phyloP scores from a whole-genome alignment of 1,140 invertebrate species.

The Heliothis virescens region DNA sequence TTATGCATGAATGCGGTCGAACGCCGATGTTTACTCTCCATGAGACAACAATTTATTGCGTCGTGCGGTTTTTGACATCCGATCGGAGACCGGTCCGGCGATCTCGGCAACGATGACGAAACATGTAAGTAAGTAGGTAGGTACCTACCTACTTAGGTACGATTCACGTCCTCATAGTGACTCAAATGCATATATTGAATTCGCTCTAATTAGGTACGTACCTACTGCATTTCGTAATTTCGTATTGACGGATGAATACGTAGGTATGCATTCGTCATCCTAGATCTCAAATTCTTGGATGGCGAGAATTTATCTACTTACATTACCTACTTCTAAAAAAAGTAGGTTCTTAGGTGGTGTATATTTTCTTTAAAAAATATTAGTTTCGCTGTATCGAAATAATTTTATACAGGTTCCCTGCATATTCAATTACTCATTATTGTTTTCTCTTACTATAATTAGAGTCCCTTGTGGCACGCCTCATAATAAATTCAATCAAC shows the following conservation, averaged over 20 bases:
- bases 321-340: no score
- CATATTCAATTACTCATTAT: not conserved
- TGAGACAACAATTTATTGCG: slow-evolving; percentile 84
- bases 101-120: slow-evolving; percentile 61
- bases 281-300: no score
- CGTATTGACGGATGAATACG: no score
- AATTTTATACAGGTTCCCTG: no score
- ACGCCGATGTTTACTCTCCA: slow-evolving; percentile 84
- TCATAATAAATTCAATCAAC: slow-evolving; percentile 21
- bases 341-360: no score
- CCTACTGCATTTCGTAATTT: no score
- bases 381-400: no score
- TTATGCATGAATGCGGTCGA: slow-evolving; percentile 84
- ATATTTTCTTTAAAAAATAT: no score
- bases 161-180: slow-evolving; percentile 51
- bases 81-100: slow-evolving; percentile 65
- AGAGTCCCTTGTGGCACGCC: slow-evolving; percentile 7
- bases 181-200: slow-evolving; percentile 18
- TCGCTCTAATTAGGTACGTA: no score
- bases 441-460: not conserved
- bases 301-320: no score
- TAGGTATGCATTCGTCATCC: no score
- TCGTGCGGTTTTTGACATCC: slow-evolving; percentile 84
- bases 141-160: no score
- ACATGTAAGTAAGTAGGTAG: slow-evolving; percentile 53